Evolutionary conservation across 2,113 vertebrate species (phyloP), one percentile per base, ranked within the genome.

Genomic region (Oriolus oriolus): DNA sequence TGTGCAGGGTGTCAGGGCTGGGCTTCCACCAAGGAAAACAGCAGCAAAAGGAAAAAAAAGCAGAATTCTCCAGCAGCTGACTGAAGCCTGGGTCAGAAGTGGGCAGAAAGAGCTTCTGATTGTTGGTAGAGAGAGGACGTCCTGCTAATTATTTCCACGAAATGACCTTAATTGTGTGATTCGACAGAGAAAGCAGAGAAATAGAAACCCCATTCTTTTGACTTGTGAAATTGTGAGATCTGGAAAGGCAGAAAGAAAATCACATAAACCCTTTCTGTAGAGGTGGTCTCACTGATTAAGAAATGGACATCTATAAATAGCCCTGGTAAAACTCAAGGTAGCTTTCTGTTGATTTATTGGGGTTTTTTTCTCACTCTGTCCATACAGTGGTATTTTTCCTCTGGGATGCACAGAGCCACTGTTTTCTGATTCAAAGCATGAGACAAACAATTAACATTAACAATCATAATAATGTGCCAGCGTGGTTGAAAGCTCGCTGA

Each of bases 391-490:
- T 66, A 71, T 54, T 92, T 90, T 89, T 68, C 79, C 83, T 75
- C 68, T 49, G 69, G 44, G 69, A 93, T 44, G 33, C n/a, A 61
- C 56, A 86, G 49, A 92, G 88, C 73, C 54, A 37, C 57, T 71
- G 13, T 77, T 91, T 95, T 88, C 89, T 83, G 71, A 83, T 83
- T 90, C 90, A 87, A 61, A 86, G 83, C 89, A 78, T 50, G 69
- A 88, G 41, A 92, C 61, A 91, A 96, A 88, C 87, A 89, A 97
- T 93, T 97, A 96, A 82, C 63, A 87, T 56, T 39, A 84, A 52
- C 78, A 82, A 90, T 70, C 70, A 82, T 52, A 78, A 75, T 88
- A 39, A 76, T 50, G 45, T 35, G 54, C 60, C 86, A 90, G 90
- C 4, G 4, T 84, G 83, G 81, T 33, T 11, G n/a, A 84, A 94